Conservation (phyloP, 2,113 vertebrate species). For the Sprattus sprattus region DNA sequence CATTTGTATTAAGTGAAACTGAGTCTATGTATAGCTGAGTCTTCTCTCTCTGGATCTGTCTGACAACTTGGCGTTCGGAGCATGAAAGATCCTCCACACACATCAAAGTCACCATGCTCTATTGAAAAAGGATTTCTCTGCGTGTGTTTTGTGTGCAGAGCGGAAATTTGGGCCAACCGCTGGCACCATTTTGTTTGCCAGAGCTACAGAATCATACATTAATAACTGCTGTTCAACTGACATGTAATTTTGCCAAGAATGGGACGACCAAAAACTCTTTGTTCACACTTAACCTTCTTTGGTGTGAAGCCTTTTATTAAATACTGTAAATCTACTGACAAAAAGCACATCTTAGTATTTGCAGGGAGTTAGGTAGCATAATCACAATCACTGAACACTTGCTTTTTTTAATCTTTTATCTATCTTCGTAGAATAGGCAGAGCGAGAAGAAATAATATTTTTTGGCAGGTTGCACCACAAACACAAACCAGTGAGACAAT, state of each 20-base stretch:
- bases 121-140: not conserved
- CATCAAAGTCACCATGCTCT: not conserved
- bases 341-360: no score
- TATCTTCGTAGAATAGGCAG: no score
- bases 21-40: not conserved
- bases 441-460: no score
- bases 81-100: not conserved
- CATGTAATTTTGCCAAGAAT: not conserved
- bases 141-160: not conserved
- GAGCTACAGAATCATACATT: not conserved
- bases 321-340: no score
- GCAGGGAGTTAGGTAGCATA: no score
- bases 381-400: no score
- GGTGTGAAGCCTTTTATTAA: no score
- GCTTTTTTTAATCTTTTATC: no score
- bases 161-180: not conserved
- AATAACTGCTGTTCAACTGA: not conserved
- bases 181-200: not conserved
- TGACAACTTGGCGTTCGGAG: not conserved
- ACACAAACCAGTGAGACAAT: no score
- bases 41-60: constrained; percentile 2
- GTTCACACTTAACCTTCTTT: no score
- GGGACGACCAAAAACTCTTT: no score
- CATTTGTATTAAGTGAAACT: constrained; percentile 1
- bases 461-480: no score